Conservation (phyloP, 2,888 invertebrate genomes). For the Thalpophila matura region DNA sequence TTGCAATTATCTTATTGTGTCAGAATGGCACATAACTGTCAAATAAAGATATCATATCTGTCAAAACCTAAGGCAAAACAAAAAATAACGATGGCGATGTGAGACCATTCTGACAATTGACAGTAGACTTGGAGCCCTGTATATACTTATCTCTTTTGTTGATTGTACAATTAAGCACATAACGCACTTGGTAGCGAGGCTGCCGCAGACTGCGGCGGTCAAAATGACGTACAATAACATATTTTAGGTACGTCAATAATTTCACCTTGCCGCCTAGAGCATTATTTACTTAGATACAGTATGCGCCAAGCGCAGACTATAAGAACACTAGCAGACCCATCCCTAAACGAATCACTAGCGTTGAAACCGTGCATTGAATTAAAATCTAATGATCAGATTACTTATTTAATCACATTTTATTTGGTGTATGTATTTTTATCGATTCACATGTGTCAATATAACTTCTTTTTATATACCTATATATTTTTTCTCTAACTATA, state of each 20-base stretch:
- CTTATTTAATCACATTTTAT: conserved; percentile 73
- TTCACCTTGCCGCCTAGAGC: background rate
- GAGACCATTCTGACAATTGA: too few relatives aligned
- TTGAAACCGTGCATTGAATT: conserved; percentile 59
- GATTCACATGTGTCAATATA: conserved; percentile 60
- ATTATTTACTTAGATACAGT: conserved; percentile 18
- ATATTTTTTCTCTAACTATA: conserved; percentile 26
- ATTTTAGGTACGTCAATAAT: background rate
- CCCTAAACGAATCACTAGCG: conserved; percentile 56
- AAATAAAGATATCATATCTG: too few relatives aligned
- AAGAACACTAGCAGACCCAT: conserved; percentile 2
- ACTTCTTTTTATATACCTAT: conserved; percentile 17
- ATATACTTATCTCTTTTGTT: too few relatives aligned
- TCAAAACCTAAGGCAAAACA: too few relatives aligned
- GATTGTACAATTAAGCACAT: conserved; percentile 26
- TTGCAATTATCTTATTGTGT: too few relatives aligned
- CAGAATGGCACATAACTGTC: too few relatives aligned
- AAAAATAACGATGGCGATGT: too few relatives aligned
- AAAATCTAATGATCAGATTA: conserved; percentile 62
- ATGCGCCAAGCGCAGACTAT: conserved; percentile 14
- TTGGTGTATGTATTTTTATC: conserved; percentile 69
- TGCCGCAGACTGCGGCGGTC: background rate
- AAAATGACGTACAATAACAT: conserved; percentile 13
- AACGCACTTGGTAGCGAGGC: conserved; percentile 18
- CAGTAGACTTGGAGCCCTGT: too few relatives aligned